A percentile compares a stretch with the other conserved stretches of the same genome.
Conservation (phyloP, 1,140 invertebrate species). For the Idris sp. region DNA sequence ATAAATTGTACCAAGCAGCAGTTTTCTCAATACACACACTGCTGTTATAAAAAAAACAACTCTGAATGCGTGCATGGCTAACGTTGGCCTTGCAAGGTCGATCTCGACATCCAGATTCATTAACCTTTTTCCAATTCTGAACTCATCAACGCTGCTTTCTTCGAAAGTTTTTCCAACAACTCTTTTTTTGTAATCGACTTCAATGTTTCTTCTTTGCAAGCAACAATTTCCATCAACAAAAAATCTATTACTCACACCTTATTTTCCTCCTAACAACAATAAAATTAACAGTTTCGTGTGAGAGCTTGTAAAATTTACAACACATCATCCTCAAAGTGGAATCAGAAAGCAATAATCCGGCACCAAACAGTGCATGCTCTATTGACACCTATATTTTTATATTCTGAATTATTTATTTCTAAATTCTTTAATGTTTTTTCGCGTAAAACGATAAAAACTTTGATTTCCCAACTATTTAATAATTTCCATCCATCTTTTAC, state of each 20-base stretch:
- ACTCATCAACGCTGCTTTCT: constrained; percentile 37
- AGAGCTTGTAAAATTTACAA: constrained; percentile 18
- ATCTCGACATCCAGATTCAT: constrained; percentile 55
- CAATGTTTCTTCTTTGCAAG: constrained; percentile 6
- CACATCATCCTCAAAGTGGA: constrained; percentile 3
- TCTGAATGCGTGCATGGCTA: constrained; percentile 33
- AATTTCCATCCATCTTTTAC: constrained; percentile 24
- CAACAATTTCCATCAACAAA: neutral
- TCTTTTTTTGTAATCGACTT: constrained; percentile 15
- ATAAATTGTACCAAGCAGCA: too few relatives aligned
- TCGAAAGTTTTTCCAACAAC: constrained; percentile 29
- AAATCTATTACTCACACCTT: neutral
- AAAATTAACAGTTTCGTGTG: constrained; percentile 12
- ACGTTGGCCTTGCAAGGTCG: constrained; percentile 68
- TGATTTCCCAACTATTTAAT: constrained; percentile 7
- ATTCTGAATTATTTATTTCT: constrained; percentile 22
- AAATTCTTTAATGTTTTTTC: constrained; percentile 25
- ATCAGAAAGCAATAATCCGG: constrained; percentile 21
- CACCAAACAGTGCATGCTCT: constrained; percentile 17
- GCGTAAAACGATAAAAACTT: constrained; percentile 19
- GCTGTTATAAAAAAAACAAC: constrained; percentile 32
- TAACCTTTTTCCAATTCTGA: constrained; percentile 63
- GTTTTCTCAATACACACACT: constrained; percentile 38
- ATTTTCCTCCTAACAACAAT: constrained; percentile 1
- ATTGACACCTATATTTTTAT: constrained; percentile 18